A percentile compares a stretch with the other conserved stretches of the same genome.
phyloP scores from a whole-genome alignment of 2,113 vertebrate genomes.

The Pomatostomus ruficeps region DNA sequence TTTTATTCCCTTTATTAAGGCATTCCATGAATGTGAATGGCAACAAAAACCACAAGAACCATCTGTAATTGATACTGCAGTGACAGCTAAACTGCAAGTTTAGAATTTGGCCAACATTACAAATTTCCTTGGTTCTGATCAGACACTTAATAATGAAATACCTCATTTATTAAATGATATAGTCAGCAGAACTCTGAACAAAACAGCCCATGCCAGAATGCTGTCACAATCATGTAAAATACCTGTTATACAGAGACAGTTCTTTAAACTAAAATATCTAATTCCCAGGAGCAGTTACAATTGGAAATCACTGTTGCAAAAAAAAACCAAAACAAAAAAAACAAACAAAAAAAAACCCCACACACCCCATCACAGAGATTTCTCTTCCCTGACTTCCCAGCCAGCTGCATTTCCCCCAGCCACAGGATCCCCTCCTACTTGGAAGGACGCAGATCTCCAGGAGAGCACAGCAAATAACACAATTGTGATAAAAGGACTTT shows the following conservation, averaged over 20 bases:
- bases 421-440: not conserved
- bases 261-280: not conserved
- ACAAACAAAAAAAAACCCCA: too few relatives aligned
- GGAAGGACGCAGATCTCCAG: not conserved
- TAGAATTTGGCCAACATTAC: slow-evolving; percentile 51
- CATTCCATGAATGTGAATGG: not conserved
- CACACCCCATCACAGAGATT: not conserved
- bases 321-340: too few relatives aligned
- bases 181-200: slow-evolving; percentile 50
- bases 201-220: not conserved
- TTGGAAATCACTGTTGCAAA: not conserved
- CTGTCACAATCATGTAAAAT: not conserved
- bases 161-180: not conserved
- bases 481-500: not conserved
- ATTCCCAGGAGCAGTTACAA: not conserved
- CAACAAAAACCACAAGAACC: slow-evolving; percentile 10
- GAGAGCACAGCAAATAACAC: not conserved
- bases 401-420: not conserved
- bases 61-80: slow-evolving; percentile 12
- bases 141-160: slow-evolving; percentile 5
- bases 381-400: not conserved
- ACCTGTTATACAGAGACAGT: not conserved
- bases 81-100: slow-evolving; percentile 52
- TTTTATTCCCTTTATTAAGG: slow-evolving; percentile 22
- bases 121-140: slow-evolving; percentile 41